Conservation (phyloP, 2,888 invertebrate genomes). For the Drosophila demipolita region DNA sequence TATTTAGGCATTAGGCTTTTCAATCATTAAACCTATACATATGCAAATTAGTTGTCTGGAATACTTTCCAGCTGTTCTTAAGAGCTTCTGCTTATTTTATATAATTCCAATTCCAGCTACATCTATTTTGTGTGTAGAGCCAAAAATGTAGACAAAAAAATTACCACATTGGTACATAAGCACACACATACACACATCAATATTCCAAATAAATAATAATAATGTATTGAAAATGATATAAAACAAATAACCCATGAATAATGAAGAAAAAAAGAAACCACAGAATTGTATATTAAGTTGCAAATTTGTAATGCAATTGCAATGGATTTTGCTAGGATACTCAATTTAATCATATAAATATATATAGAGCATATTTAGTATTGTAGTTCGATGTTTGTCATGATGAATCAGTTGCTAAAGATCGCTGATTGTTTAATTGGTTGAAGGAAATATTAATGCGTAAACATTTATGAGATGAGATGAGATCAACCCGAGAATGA, state of each 20-base stretch:
- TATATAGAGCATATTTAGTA: background rate
- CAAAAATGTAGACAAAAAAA: background rate
- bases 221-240: background rate
- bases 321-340: slow-evolving; percentile 2
- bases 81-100: background rate
- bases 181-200: background rate
- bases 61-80: background rate
- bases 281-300: slow-evolving; percentile 17
- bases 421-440: slow-evolving; percentile 44
- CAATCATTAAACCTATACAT: background rate
- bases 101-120: background rate
- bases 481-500: slow-evolving; percentile 42
- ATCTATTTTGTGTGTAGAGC: background rate
- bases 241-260: background rate
- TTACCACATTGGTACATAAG: background rate
- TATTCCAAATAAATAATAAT: slow-evolving; percentile 2
- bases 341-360: background rate
- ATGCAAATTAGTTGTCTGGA: background rate
- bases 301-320: slow-evolving; percentile 24
- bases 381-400: slow-evolving; percentile 1
- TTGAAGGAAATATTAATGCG: slow-evolving; percentile 3
- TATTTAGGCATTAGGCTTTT: background rate
- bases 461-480: slow-evolving; percentile 8
- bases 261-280: background rate
- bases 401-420: slow-evolving; percentile 37